Percentiles rank a stretch among this genome's conserved stretches.
Evolutionary conservation across 1,140 invertebrate genomes (phyloP).

Genomic region (Zelostemma sp.): DNA sequence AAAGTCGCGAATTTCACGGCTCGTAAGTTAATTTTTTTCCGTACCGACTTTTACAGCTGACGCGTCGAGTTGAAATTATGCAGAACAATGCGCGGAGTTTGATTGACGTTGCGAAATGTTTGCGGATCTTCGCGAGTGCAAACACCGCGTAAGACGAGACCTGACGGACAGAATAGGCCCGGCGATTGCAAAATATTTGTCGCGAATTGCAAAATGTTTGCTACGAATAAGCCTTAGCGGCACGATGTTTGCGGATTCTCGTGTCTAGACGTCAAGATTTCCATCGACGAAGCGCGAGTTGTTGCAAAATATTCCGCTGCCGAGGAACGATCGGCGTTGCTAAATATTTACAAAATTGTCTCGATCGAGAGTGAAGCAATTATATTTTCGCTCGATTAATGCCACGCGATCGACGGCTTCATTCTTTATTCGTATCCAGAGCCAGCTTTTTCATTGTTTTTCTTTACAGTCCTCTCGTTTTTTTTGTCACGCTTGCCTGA

Average conservation of each 20-base stretch:
- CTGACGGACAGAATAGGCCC: slow-evolving; percentile 18
- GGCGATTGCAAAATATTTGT: slow-evolving; percentile 36
- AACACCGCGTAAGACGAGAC: slow-evolving; percentile 26
- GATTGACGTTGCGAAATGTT: slow-evolving; percentile 44
- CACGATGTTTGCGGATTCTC: slow-evolving; percentile 27
- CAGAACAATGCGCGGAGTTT: slow-evolving; percentile 17
- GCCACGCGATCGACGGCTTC: slow-evolving; percentile 6
- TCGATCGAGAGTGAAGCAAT: no score
- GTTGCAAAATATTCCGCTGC: slow-evolving; percentile 19
- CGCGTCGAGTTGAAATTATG: background rate
- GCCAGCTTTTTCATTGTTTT: slow-evolving; percentile 17
- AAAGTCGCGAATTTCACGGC: no score
- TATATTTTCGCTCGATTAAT: background rate
- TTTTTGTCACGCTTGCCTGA: slow-evolving; percentile 30
- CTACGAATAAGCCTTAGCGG: slow-evolving; percentile 1
- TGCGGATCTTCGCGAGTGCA: slow-evolving; percentile 26
- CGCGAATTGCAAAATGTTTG: slow-evolving; percentile 34
- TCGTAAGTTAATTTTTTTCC: background rate
- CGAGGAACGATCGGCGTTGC: slow-evolving; percentile 7
- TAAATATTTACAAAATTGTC: background rate
- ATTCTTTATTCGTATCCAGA: slow-evolving; percentile 3
- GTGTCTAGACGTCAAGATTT: slow-evolving; percentile 10
- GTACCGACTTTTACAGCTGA: background rate
- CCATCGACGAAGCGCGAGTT: background rate
- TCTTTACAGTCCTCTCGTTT: slow-evolving; percentile 10